These are phyloP conservation scores for Hemicordylus capensis DNA, from an alignment of 2,113 vertebrate genomes.

Conservation along the genomic window DNA sequence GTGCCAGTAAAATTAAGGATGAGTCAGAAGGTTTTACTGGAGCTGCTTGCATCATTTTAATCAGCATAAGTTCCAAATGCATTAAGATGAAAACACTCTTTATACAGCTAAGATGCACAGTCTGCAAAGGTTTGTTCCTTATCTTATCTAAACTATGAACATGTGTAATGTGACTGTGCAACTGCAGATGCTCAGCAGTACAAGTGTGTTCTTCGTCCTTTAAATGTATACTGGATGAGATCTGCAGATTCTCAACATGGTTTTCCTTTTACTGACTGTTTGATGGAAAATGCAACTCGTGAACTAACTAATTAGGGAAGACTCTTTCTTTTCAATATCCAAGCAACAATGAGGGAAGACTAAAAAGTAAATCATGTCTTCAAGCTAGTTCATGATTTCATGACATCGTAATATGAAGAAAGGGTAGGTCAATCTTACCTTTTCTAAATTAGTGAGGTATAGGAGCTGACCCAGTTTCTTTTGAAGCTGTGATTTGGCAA, in stretches of 20 bases:
- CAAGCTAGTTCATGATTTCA: neutral
- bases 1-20: neutral
- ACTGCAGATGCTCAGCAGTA: neutral
- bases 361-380: neutral
- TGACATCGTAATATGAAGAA: neutral
- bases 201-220: neutral
- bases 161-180: neutral
- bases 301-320: neutral
- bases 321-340: neutral
- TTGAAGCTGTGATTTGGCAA: slow-evolving; percentile 95
- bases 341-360: neutral
- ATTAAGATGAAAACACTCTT: neutral
- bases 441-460: slow-evolving; percentile 95
- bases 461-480: slow-evolving; percentile 97
- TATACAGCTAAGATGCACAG: neutral
- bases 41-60: neutral
- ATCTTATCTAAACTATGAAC: neutral
- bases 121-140: neutral
- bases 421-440: slow-evolving; percentile 76
- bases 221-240: neutral
- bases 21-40: neutral
- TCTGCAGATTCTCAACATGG: neutral
- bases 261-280: neutral
- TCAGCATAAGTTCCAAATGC: neutral
- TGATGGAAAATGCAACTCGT: neutral